These are phyloP conservation scores for Microctenopoma steveboyesi DNA, from an alignment of 2,797 vertebrate genomes.

Conservation along the genomic window DNA sequence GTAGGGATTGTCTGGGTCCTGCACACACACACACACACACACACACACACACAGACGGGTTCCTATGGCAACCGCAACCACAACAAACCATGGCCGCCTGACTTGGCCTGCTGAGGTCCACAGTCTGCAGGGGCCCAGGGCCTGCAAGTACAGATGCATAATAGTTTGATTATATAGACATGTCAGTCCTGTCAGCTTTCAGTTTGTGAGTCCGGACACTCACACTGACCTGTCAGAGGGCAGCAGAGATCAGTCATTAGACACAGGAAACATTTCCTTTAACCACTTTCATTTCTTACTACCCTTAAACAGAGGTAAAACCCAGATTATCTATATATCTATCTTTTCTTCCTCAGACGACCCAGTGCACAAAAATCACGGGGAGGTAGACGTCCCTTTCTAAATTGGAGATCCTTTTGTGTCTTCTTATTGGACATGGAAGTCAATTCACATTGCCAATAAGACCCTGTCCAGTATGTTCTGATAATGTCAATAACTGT, in stretches of 20 bases:
- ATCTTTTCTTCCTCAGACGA: slow-evolving; percentile 17
- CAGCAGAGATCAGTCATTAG: background rate
- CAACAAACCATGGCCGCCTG: slow-evolving; percentile 37
- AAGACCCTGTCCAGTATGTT: slow-evolving; percentile 60
- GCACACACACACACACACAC: slow-evolving; percentile 11
- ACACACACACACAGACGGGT: slow-evolving; percentile 46
- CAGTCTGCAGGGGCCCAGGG: slow-evolving; percentile 56
- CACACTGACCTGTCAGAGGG: slow-evolving; percentile 37
- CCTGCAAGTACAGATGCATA: slow-evolving; percentile 70
- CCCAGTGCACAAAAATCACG: slow-evolving; percentile 23
- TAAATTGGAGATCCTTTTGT: slow-evolving; percentile 11
- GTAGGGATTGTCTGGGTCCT: slow-evolving; percentile 79
- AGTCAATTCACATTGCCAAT: slow-evolving; percentile 63
- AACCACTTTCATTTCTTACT: background rate
- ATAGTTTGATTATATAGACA: slow-evolving; percentile 76
- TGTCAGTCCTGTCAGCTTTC: slow-evolving; percentile 68
- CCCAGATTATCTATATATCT: background rate
- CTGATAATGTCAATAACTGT: background rate
- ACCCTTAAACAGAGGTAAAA: background rate
- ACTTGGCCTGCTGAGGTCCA: slow-evolving; percentile 42
- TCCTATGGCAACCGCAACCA: slow-evolving; percentile 76
- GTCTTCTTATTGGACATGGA: slow-evolving; percentile 49
- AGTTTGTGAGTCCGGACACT: slow-evolving; percentile 58
- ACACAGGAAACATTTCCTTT: background rate
- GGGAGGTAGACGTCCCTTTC: slow-evolving; percentile 14